Evolutionary conservation across 2,797 vertebrate species (phyloP).

Genomic region (Apogon hyalosoma): DNA sequence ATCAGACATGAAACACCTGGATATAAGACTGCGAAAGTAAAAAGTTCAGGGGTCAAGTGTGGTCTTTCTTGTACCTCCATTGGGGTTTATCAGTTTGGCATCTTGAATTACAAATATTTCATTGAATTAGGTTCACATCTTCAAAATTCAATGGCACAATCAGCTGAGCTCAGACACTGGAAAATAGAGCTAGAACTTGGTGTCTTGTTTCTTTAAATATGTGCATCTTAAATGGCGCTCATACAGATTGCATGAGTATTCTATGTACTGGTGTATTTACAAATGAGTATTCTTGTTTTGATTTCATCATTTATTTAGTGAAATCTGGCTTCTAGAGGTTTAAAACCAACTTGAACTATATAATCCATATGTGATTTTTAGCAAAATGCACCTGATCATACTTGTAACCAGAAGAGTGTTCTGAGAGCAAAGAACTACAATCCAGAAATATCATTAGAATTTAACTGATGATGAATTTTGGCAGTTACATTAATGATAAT

Average conservation of each 20-base stretch:
- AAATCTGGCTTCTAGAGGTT: neutral
- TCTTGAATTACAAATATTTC: constrained; percentile 44
- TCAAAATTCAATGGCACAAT: constrained; percentile 17
- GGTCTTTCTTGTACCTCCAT: constrained; percentile 13
- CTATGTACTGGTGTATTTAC: neutral
- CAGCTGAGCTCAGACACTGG: constrained; percentile 10
- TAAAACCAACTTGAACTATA: neutral
- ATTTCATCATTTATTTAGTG: too few relatives aligned
- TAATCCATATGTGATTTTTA: neutral
- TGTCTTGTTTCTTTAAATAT: neutral
- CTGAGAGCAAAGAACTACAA: too few relatives aligned
- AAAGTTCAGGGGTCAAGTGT: constrained; percentile 44
- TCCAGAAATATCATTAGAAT: too few relatives aligned
- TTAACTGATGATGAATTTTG: too few relatives aligned
- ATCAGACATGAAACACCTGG: constrained; percentile 49
- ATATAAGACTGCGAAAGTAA: constrained; percentile 30
- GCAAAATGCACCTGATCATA: neutral
- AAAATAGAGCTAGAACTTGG: neutral
- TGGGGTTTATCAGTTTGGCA: constrained; percentile 38
- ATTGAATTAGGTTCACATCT: constrained; percentile 32
- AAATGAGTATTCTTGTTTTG: too few relatives aligned
- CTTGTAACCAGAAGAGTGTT: too few relatives aligned
- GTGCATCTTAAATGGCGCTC: neutral
- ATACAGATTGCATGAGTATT: neutral
- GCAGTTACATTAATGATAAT: too few relatives aligned